Conservation (phyloP, 2,797 vertebrate genomes). For the Myotis pilosus region DNA sequence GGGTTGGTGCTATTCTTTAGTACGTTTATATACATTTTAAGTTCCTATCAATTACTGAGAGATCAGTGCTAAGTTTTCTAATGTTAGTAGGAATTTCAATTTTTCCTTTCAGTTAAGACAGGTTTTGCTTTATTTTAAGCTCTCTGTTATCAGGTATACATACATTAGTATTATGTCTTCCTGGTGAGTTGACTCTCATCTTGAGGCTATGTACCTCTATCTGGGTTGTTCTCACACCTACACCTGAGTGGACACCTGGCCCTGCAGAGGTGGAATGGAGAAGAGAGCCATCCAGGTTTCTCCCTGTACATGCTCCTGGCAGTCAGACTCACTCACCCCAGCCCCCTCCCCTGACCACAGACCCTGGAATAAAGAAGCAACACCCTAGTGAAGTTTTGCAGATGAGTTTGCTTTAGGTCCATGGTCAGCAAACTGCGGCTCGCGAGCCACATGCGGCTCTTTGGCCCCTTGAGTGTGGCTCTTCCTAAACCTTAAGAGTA, state of each 20-base stretch:
- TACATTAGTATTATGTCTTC: not conserved
- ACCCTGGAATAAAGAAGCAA: not conserved
- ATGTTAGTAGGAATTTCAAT: not conserved
- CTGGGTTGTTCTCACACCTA: not conserved
- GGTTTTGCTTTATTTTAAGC: not conserved
- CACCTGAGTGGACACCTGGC: not conserved
- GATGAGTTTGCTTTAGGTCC: not conserved
- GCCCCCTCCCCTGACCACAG: not conserved
- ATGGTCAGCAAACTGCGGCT: no score
- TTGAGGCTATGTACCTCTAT: not conserved
- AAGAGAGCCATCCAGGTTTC: accelerated
- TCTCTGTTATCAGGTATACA: no score
- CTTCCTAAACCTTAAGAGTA: no score
- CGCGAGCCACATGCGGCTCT: no score
- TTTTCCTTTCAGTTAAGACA: not conserved
- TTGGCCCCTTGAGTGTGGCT: no score
- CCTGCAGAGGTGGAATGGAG: not conserved
- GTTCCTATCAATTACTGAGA: not conserved
- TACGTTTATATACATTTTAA: not conserved
- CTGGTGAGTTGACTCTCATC: not conserved
- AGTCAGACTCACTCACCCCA: not conserved
- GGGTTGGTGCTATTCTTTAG: not conserved
- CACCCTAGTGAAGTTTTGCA: not conserved
- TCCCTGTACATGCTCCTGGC: no score
- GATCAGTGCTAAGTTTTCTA: not conserved